These are phyloP conservation scores for Ischnus inquisitorius DNA, from an alignment of 2,888 invertebrate species.

Conservation along the genomic window DNA sequence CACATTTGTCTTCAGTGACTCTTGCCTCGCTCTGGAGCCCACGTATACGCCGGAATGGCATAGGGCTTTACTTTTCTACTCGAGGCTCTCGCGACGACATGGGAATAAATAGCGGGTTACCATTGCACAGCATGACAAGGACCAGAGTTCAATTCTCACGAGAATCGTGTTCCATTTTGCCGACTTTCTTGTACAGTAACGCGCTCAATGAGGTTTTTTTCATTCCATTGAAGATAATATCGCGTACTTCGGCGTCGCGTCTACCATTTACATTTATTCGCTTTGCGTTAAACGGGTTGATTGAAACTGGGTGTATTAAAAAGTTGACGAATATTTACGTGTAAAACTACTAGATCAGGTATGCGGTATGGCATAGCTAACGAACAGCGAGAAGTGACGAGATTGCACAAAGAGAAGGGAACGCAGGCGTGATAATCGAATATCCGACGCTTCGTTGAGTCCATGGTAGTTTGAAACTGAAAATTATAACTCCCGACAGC, in stretches of 20 bases:
- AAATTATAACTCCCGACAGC: constrained; percentile 46
- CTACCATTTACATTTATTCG: too few relatives aligned
- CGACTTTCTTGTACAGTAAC: constrained; percentile 20
- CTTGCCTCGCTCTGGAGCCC: constrained; percentile 12
- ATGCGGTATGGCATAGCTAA: background rate
- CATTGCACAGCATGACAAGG: constrained; percentile 11
- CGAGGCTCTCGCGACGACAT: constrained; percentile 22
- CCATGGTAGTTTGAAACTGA: constrained; percentile 40
- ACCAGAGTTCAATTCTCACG: constrained; percentile 23
- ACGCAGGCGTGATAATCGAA: constrained; percentile 38
- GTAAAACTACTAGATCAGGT: background rate
- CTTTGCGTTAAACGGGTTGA: background rate
- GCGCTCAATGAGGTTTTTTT: background rate
- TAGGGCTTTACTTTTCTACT: constrained; percentile 45
- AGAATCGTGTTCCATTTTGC: constrained; percentile 18
- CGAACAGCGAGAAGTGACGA: background rate
- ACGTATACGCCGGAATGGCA: constrained; percentile 15
- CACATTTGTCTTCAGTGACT: constrained; percentile 54
- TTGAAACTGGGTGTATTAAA: constrained; percentile 1
- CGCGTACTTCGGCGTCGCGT: too few relatives aligned
- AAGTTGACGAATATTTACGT: background rate
- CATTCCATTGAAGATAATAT: background rate
- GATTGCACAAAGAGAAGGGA: background rate
- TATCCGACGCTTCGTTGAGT: constrained; percentile 42
- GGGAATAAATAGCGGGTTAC: constrained; percentile 47